Evolutionary conservation across 1,140 invertebrate species (phyloP), one percentile per base, ranked within the genome.

Genomic region (Tetragonula clypearis): DNA sequence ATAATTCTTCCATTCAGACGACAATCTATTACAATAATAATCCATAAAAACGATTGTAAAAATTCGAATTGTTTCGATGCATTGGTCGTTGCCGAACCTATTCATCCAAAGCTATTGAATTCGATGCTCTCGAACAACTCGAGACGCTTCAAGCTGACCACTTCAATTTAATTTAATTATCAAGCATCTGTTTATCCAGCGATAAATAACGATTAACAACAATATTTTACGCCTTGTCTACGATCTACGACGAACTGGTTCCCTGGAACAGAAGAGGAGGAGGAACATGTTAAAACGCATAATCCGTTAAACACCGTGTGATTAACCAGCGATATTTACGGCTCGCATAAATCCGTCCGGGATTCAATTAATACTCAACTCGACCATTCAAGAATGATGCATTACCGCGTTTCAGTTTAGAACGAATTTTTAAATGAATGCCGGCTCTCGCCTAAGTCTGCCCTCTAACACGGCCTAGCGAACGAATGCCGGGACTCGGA

Each of bases 291-390:
- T 83, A 77, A 83, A 58, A 23, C 72, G 58, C 58, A 23, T 66
- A 55, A 73, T 73, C 49, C 60, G 26, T 55, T 77, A 66, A 66
- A 41, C 72, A 56, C 21, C 74, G 26, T 82, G 53, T 55, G 80
- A 82, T 82, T 62, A 55, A 82, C 80, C 30, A 35, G 12, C 55
- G 11, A 76, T 83, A 83, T 83, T 83, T 83, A 78, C 74, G 74
- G 21, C 49, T 66, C 35, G 55, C 82, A 83, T 83, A 83, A 83
- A 83, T 83, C 65, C 74, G 53, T 69, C 82, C 17, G 9, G 30
- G 35, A 69, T 83, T 83, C 74, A 83, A 83, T 83, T 83, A 83
- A 83, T 65, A 68, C 26, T 78, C 23, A 56, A 77, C 49, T 68
- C 35, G 55, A 6, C 66, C 26, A 12, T 58, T n/a, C 12, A 26